Evolutionary conservation across 2,797 vertebrate genomes (phyloP).

Genomic region (Orientallactaga sibirica): DNA sequence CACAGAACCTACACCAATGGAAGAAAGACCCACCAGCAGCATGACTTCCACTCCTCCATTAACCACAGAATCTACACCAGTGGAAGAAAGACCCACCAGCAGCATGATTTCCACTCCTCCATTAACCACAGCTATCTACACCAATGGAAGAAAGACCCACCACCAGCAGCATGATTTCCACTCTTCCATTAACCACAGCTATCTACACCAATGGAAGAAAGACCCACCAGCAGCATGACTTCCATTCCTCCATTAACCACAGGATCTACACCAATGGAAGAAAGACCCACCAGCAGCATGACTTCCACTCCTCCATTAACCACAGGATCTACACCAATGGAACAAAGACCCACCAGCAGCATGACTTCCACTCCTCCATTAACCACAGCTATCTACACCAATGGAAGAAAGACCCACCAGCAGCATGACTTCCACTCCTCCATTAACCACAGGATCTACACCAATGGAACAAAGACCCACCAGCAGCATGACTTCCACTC

Average conservation of each 20-base stretch:
- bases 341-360: slow-evolving; percentile 8
- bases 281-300: neutral
- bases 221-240: neutral
- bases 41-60: neutral
- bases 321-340: no score
- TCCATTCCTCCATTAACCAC: neutral
- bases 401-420: neutral
- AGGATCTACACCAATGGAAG: neutral
- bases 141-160: neutral
- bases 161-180: slow-evolving; percentile 3
- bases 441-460: no score
- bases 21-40: slow-evolving; percentile 13
- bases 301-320: neutral
- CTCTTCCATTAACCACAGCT: no score
- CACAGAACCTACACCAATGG: no score
- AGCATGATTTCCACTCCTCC: neutral
- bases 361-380: neutral
- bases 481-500: neutral
- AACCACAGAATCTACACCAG: no score
- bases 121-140: no score
- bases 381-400: no score
- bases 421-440: neutral
- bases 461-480: neutral
- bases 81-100: neutral
- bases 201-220: neutral